Conservation (phyloP, 2,113 vertebrate species). For the Coptodon rendalli region DNA sequence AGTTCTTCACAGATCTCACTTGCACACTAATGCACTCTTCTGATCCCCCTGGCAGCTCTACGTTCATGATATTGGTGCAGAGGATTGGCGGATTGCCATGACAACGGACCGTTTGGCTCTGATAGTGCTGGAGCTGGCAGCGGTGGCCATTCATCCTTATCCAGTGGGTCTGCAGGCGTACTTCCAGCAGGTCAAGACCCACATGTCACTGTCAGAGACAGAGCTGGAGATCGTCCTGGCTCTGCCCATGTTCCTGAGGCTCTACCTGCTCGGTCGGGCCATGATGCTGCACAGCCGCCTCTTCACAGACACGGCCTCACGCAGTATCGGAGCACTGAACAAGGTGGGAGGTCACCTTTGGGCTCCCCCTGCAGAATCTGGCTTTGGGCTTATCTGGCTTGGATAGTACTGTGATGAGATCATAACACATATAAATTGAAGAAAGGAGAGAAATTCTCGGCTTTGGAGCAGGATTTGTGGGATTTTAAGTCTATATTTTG, state of each 20-base stretch:
- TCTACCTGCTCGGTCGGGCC: conserved; percentile 88
- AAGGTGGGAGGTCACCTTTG: conserved; percentile 73
- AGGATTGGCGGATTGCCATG: conserved; percentile 94
- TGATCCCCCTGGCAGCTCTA: conserved; percentile 75
- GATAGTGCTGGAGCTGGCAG: conserved; percentile 83
- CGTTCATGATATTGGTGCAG: conserved; percentile 89
- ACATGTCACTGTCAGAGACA: conserved; percentile 75
- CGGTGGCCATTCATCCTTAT: conserved; percentile 87
- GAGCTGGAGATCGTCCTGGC: conserved; percentile 90
- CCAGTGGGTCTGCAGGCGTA: conserved; percentile 67
- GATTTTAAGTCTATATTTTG: neutral
- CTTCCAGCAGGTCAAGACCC: conserved; percentile 72
- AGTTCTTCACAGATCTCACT: neutral
- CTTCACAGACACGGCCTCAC: conserved; percentile 88
- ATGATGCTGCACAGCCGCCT: conserved; percentile 93
- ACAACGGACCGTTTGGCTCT: conserved; percentile 84
- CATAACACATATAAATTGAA: neutral
- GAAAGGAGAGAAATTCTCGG: neutral
- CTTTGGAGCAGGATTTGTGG: neutral
- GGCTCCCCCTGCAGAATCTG: neutral
- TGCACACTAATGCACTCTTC: neutral
- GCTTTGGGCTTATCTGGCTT: neutral
- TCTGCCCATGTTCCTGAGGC: conserved; percentile 92
- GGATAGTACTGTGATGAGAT: neutral
- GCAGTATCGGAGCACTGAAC: conserved; percentile 92